These are phyloP conservation scores for Psilopsiagon aymara DNA, from an alignment of 2,113 vertebrate species.

Conservation along the genomic window DNA sequence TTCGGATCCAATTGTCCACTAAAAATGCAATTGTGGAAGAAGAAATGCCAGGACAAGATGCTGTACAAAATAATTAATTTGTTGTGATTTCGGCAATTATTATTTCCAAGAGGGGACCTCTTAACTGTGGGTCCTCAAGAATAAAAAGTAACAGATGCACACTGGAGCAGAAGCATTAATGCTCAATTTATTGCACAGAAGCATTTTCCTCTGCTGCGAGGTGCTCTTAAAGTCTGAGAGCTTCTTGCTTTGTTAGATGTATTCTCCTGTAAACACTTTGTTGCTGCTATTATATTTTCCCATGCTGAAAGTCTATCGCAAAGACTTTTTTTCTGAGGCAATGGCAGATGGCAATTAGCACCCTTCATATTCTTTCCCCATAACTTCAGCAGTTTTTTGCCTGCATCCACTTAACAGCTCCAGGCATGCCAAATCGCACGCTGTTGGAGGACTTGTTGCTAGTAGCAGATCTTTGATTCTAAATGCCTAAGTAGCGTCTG, in stretches of 20 bases:
- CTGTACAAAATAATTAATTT: not conserved
- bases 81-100: not conserved
- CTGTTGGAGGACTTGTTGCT: slow-evolving; percentile 74
- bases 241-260: slow-evolving; percentile 50
- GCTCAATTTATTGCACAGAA: slow-evolving; percentile 31
- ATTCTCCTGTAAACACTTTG: slow-evolving; percentile 58
- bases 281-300: slow-evolving; percentile 56
- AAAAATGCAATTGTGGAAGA: not conserved
- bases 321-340: slow-evolving; percentile 46
- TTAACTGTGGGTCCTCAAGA: not conserved
- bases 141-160: slow-evolving; percentile 21
- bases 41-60: not conserved
- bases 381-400: slow-evolving; percentile 71
- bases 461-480: slow-evolving; percentile 69
- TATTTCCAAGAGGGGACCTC: not conserved
- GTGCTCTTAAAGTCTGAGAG: slow-evolving; percentile 35
- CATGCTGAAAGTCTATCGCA: slow-evolving; percentile 68
- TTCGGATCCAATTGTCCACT: not conserved
- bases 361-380: slow-evolving; percentile 61
- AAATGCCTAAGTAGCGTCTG: slow-evolving; percentile 60
- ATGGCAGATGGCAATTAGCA: slow-evolving; percentile 75
- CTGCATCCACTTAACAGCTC: slow-evolving; percentile 73
- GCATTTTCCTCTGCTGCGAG: slow-evolving; percentile 42
- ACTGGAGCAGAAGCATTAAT: slow-evolving; percentile 12
- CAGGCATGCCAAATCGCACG: slow-evolving; percentile 71